Conservation (phyloP, 2,797 vertebrate species). For the Pangasius djambal region DNA sequence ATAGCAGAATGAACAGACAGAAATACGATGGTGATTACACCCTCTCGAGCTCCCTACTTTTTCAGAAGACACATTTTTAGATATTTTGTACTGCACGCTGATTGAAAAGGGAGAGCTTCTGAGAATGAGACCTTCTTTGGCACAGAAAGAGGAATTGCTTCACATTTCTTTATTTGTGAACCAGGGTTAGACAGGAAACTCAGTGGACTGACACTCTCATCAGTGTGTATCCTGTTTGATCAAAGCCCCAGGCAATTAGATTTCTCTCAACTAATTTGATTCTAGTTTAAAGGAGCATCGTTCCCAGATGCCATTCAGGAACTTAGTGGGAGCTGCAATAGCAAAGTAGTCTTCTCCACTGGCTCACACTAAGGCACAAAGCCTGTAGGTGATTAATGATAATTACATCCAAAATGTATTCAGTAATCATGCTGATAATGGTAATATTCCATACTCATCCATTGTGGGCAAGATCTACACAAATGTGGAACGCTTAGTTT, state of each 20-base stretch:
- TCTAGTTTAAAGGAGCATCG: not conserved
- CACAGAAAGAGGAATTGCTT: not conserved
- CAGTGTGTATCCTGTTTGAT: not conserved
- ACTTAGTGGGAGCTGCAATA: not conserved
- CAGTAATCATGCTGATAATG: not conserved
- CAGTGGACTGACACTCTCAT: slow-evolving; percentile 1
- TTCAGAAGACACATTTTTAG: not conserved
- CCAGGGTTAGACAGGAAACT: not conserved
- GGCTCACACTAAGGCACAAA: not conserved
- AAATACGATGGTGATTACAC: not conserved
- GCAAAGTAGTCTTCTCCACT: not conserved
- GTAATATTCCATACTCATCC: not conserved
- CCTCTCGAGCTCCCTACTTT: not conserved
- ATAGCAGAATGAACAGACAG: not conserved
- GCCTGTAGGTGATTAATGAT: not conserved
- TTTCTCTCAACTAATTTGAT: not conserved
- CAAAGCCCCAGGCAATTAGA: slow-evolving; percentile 12
- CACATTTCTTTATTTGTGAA: not conserved
- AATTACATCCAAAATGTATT: not conserved
- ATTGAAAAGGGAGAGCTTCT: not conserved
- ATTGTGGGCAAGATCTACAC: not conserved
- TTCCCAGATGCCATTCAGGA: not conserved
- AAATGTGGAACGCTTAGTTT: not conserved
- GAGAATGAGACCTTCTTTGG: not conserved
- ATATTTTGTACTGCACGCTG: not conserved